Evolutionary conservation across 2,113 vertebrate genomes (phyloP).

Genomic region (Maccullochella peelii): DNA sequence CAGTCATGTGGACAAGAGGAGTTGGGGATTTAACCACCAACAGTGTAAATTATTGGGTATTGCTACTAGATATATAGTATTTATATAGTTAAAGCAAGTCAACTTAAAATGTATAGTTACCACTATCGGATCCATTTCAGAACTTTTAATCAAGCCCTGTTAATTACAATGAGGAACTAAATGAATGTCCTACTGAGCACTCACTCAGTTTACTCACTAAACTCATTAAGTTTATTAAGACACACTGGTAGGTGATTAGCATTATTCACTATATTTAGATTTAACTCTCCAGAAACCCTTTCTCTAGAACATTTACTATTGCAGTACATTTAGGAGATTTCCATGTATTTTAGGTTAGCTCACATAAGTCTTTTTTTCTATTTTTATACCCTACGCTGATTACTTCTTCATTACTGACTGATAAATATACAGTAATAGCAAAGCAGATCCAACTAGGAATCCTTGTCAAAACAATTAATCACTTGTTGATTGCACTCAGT

Average conservation of each 20-base stretch:
- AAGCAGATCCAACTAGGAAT: not conserved
- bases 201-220: not conserved
- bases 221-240: not conserved
- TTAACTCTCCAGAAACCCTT: not conserved
- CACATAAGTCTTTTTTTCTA: too few relatives aligned
- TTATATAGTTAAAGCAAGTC: constrained; percentile 5
- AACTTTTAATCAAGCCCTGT: not conserved
- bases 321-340: not conserved
- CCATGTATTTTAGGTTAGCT: not conserved
- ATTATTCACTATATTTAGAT: not conserved
- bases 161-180: not conserved
- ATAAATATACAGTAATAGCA: not conserved
- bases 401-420: not conserved
- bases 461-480: not conserved
- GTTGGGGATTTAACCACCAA: not conserved
- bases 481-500: not conserved
- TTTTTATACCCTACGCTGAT: not conserved
- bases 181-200: not conserved
- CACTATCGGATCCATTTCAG: not conserved
- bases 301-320: not conserved
- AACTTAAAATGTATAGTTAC: not conserved
- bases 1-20: not conserved
- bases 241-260: not conserved
- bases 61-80: not conserved
- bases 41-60: not conserved